Conservation (phyloP, 2,888 invertebrate species). For the Gonocerus acuteangulatus region DNA sequence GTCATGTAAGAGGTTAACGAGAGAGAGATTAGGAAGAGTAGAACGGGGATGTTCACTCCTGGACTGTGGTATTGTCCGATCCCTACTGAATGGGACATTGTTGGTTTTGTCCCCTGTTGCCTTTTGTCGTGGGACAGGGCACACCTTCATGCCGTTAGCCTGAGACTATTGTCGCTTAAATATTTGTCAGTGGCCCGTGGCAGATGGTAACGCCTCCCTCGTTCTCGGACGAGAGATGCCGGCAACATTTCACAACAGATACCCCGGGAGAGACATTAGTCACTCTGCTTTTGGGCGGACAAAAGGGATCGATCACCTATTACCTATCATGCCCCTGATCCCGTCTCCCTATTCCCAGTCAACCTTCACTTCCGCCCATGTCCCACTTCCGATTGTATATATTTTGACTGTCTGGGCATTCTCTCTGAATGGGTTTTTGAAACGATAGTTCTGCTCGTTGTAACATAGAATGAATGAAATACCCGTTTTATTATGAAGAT, state of each 20-base stretch:
- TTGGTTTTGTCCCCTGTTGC: neutral
- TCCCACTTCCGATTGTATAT: neutral
- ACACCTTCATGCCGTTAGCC: neutral
- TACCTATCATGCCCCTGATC: neutral
- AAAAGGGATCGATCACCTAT: neutral
- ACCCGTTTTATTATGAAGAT: too few species aligned
- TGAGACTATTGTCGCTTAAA: slow-evolving; percentile 1
- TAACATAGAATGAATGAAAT: too few species aligned
- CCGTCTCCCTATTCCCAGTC: neutral
- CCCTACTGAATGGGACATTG: neutral
- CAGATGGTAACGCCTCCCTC: slow-evolving; percentile 19
- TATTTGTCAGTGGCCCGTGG: slow-evolving; percentile 17
- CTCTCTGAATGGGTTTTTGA: too few species aligned
- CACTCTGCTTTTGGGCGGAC: neutral
- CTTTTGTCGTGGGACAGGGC: neutral
- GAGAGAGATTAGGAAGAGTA: neutral
- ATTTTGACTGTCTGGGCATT: neutral
- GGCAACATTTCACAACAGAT: too few species aligned
- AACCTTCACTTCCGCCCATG: neutral
- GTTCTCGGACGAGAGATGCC: too few species aligned
- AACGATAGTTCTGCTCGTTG: too few species aligned
- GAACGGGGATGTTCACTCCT: neutral
- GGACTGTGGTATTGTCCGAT: neutral
- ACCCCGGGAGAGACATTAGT: neutral
- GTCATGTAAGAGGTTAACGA: neutral